Evolutionary conservation across 2,113 vertebrate genomes (phyloP), one percentile per base, ranked within the genome.

Genomic region (Neotoma lepida): DNA sequence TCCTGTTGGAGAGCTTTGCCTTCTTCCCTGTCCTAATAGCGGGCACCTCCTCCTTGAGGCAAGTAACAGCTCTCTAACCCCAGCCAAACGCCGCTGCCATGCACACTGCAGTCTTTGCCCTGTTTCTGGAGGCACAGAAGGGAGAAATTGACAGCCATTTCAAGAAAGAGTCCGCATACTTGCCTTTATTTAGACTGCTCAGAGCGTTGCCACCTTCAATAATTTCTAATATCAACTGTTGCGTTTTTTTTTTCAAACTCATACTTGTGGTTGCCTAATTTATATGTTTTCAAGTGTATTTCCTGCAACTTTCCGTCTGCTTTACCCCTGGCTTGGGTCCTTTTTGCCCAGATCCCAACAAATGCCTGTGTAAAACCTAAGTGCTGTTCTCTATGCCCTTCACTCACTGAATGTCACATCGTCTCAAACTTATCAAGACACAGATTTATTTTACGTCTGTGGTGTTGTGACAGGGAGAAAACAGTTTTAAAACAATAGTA

Each of bases 131-230:
- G 85, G 70, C 63, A 78, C 86, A 94, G 88, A 64, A 96, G 46
- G 80, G 82, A 97, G 96, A 66, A 94, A 95, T 9, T 96, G 94
- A 97, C 97, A 96, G 89, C 54, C 73, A 39, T 77, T 92, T 82
- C 87, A 93, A 94, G 35, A 86, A 96, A 90, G 94, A 87, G 68
- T 93, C 56, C 73, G 91, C 93, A 93, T 81, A 71, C 63, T 89
- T 94, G 88, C 85, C 81, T 98, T 95, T 90, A 96, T 90, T 97
- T 95, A 91, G 39, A 20, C 66, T 93, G 71, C 46, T 96, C 88
- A 76, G 94, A 95, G 91, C 70, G 44, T 76, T 95, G 78, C 70
- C 95, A 66, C 92, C 95, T 94, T 94, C 95, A 92, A 87, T 91
- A 44, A 73, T 84, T 70, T 64, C 88, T 56, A 87, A 71, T 39